Conservation (phyloP, 2,113 vertebrate genomes). For the Phaetusa simplex region DNA sequence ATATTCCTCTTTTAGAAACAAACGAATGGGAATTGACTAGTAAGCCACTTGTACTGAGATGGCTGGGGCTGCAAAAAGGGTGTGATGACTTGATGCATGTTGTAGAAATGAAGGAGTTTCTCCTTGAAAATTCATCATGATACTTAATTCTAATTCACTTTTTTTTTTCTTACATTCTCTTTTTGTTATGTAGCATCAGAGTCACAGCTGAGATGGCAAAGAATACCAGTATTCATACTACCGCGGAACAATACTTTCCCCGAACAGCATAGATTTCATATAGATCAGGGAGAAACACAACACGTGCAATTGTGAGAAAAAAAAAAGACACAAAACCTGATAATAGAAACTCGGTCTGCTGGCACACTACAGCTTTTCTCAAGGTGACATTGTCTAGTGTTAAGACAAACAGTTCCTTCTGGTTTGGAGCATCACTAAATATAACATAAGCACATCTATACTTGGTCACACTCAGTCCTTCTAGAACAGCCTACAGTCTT, state of each 20-base stretch:
- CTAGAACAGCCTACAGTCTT: background rate
- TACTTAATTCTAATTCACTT: background rate
- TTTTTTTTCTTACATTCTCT: background rate
- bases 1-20: constrained; percentile 1
- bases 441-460: background rate
- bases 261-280: background rate
- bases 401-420: background rate
- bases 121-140: background rate
- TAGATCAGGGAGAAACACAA: background rate
- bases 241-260: background rate
- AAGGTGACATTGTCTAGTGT: background rate
- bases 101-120: background rate
- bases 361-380: background rate
- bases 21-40: background rate
- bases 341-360: background rate
- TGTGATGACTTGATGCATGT: background rate
- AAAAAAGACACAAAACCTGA: background rate
- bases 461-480: background rate
- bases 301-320: background rate
- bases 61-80: background rate
- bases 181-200: background rate
- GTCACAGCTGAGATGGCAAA: background rate
- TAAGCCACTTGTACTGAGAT: background rate
- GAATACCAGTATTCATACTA: background rate
- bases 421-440: background rate